Conservation (phyloP, 30 jellyfish, hydroid and myxozoan genomes). For the Sanderia malayensis region DNA sequence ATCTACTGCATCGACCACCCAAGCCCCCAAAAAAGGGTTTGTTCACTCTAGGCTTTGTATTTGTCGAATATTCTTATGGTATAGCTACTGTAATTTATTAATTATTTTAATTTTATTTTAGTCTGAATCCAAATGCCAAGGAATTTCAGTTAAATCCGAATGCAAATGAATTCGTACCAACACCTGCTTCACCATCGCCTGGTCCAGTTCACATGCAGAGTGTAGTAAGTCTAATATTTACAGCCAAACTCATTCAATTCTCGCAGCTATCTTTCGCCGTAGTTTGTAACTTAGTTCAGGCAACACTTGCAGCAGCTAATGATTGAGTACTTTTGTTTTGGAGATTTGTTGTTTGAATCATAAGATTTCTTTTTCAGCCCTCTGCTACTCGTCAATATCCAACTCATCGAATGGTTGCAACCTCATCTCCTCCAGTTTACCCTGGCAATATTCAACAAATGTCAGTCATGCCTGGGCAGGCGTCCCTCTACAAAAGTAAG, state of each 20-base stretch:
- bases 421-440: background rate
- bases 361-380: background rate
- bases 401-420: background rate
- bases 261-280: background rate
- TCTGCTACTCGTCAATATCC: background rate
- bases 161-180: slow-evolving; percentile 73
- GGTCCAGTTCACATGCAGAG: slow-evolving; percentile 17
- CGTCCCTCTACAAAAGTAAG: background rate
- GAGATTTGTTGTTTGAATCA: background rate
- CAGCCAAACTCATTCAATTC: too few species aligned
- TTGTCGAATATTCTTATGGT: too few species aligned
- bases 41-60: too few species aligned
- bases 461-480: background rate
- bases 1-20: background rate
- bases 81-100: too few species aligned
- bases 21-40: too few species aligned
- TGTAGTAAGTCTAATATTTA: background rate
- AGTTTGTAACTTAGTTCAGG: too few species aligned
- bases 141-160: slow-evolving; percentile 77
- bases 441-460: background rate
- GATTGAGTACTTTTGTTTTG: background rate
- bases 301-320: too few species aligned
- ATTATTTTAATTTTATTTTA: too few species aligned
- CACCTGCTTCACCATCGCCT: slow-evolving; percentile 24
- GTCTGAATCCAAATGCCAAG: slow-evolving; percentile 69